Percentiles rank a stretch among this genome's conserved stretches.
phyloP scores from a whole-genome alignment of 2,888 invertebrate species.

The Hymenopus coronatus region DNA sequence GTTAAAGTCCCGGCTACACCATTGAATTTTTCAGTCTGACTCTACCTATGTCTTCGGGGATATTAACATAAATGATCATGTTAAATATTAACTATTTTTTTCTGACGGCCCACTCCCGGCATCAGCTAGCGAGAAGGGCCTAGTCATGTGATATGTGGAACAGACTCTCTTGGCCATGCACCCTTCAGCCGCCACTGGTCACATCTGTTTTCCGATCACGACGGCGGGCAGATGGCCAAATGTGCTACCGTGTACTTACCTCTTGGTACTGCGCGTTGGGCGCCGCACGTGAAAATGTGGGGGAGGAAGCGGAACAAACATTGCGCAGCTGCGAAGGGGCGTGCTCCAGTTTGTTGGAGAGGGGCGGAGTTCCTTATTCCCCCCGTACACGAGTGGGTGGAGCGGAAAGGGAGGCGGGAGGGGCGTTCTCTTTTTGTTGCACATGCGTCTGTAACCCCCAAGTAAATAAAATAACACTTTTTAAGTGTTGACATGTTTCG shows the following conservation, averaged over 20 bases:
- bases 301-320: not conserved
- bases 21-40: too few species aligned
- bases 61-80: too few species aligned
- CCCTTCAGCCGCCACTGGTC: too few species aligned
- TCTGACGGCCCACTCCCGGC: too few species aligned
- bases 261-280: not conserved
- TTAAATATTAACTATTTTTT: too few species aligned
- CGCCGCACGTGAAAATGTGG: not conserved
- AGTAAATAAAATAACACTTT: not conserved
- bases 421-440: not conserved
- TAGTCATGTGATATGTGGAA: too few species aligned
- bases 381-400: not conserved
- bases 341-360: slow-evolving; percentile 4
- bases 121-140: too few species aligned
- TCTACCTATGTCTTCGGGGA: too few species aligned
- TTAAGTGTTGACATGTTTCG: not conserved
- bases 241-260: not conserved
- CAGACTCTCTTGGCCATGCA: too few species aligned
- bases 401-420: not conserved
- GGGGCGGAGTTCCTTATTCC: not conserved
- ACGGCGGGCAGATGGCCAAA: not conserved
- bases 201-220: too few species aligned
- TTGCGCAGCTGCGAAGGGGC: slow-evolving; percentile 24
- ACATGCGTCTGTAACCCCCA: not conserved
- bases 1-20: too few species aligned